Evolutionary conservation across 2,113 vertebrate genomes (phyloP).

Genomic region (Sturnus vulgaris): DNA sequence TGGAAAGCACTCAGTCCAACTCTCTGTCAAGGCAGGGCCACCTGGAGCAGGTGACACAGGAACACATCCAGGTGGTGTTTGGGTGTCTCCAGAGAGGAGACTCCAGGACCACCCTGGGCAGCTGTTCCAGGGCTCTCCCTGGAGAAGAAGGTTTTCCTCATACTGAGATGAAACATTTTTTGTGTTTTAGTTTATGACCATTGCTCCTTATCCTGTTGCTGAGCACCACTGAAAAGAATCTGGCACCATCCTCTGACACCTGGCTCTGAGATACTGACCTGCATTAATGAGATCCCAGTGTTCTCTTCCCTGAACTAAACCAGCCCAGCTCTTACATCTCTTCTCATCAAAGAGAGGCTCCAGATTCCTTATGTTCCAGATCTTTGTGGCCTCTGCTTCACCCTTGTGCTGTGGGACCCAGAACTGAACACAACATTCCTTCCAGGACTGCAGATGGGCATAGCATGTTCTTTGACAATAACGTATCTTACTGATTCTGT

Average conservation of each 20-base stretch:
- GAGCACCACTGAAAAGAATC: background rate
- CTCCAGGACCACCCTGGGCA: accelerated
- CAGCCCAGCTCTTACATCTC: background rate
- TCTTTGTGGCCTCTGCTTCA: background rate
- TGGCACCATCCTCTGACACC: background rate
- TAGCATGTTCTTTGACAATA: background rate
- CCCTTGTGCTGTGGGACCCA: background rate
- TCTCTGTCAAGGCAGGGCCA: background rate
- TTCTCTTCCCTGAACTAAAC: background rate
- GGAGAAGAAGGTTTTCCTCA: background rate
- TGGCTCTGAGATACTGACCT: background rate
- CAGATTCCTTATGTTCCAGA: background rate
- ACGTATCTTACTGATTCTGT: background rate
- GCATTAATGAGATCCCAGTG: background rate
- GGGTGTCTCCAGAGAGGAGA: background rate
- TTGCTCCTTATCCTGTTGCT: background rate
- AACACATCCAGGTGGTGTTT: background rate
- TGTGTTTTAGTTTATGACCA: background rate
- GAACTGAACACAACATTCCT: background rate
- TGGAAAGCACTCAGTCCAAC: background rate
- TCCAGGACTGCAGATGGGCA: background rate
- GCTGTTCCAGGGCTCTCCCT: background rate
- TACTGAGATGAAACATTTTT: background rate
- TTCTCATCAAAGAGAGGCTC: background rate
- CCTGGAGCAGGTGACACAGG: background rate